Conservation (phyloP, 2,113 vertebrate species). For the Ptyas mucosa region DNA sequence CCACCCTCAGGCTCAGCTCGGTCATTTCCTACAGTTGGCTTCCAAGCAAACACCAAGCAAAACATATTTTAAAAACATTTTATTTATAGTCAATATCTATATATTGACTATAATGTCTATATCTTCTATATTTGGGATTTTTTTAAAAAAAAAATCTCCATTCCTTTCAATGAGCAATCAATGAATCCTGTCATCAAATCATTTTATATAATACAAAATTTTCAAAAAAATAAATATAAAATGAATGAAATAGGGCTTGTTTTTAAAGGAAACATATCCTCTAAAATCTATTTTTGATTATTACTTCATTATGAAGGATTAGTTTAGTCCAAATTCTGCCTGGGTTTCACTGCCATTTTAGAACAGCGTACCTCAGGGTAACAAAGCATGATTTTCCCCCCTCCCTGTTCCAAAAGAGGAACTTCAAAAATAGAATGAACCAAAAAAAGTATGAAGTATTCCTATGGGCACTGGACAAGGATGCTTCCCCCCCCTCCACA, state of each 20-base stretch:
- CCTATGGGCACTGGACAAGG: not conserved
- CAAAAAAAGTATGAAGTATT: not conserved
- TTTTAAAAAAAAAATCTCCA: not conserved
- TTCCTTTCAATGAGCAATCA: not conserved
- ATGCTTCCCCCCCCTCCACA: not conserved
- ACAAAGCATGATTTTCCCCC: not conserved
- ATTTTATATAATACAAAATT: not conserved
- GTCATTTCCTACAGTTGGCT: not conserved
- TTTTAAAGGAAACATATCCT: not conserved
- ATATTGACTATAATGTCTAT: not conserved
- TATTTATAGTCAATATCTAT: not conserved
- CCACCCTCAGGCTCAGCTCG: not conserved
- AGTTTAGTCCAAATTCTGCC: constrained; percentile 41
- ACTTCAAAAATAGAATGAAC: not conserved
- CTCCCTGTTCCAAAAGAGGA: not conserved
- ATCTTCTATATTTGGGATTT: not conserved
- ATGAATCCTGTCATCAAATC: not conserved
- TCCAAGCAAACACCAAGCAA: not conserved
- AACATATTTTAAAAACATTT: not conserved
- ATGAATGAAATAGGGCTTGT: not conserved
- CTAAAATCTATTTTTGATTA: constrained; percentile 37
- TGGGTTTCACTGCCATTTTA: not conserved
- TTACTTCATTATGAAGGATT: constrained; percentile 25
- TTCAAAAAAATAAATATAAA: not conserved
- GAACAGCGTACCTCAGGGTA: not conserved